Evolutionary conservation across 2,113 vertebrate genomes (phyloP).

Genomic region (Cochlearius cochlearius): DNA sequence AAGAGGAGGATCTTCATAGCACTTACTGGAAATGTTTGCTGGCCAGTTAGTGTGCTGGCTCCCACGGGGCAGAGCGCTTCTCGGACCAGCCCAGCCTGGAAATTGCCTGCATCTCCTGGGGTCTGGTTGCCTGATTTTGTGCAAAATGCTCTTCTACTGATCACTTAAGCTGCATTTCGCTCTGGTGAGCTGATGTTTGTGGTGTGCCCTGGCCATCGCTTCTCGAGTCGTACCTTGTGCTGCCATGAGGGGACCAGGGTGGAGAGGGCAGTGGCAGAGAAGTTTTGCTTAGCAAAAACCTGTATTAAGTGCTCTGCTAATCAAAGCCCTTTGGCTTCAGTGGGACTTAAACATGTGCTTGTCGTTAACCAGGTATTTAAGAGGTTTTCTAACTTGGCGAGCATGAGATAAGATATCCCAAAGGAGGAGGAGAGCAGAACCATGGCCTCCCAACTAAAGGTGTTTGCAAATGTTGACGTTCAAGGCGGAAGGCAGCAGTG

Average conservation of each 20-base stretch:
- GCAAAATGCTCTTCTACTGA: not conserved
- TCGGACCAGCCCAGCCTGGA: not conserved
- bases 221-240: not conserved
- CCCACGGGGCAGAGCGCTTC: not conserved
- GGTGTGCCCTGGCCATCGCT: not conserved
- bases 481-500: not conserved
- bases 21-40: not conserved
- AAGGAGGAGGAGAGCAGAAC: not conserved
- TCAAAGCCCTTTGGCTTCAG: not conserved
- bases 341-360: slow-evolving; percentile 20
- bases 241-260: not conserved
- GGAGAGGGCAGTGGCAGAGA: not conserved
- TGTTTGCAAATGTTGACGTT: not conserved
- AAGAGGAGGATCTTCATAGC: not conserved
- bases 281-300: not conserved
- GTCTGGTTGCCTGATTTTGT: not conserved
- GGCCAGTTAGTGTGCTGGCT: not conserved
- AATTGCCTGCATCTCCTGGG: not conserved
- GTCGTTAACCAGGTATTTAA: slow-evolving; percentile 39
- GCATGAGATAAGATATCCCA: not conserved
- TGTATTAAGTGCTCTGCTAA: not conserved
- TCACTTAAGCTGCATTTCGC: not conserved
- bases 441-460: not conserved
- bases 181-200: not conserved
- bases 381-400: slow-evolving; percentile 18